A percentile compares a stretch with the other conserved stretches of the same genome.
Evolutionary conservation across 1,140 invertebrate species (phyloP).

Genomic region (Cecropterus lyciades): DNA sequence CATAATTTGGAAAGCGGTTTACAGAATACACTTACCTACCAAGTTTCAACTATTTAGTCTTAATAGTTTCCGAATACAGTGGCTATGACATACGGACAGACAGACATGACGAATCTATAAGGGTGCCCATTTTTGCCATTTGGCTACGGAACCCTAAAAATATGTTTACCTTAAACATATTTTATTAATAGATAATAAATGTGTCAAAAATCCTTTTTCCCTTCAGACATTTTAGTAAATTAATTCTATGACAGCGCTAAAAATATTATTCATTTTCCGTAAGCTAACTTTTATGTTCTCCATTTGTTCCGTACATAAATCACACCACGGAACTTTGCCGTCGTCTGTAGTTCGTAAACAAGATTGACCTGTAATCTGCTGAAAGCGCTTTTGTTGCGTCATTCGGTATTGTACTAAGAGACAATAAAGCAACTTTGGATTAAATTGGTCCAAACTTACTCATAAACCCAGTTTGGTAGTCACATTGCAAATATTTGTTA

Average conservation of each 20-base stretch:
- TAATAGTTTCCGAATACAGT: no score
- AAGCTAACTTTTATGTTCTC: constrained; percentile 3
- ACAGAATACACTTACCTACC: no score
- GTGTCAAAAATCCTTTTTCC: not conserved
- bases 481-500: constrained; percentile 54
- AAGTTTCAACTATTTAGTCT: no score
- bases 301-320: constrained; percentile 26
- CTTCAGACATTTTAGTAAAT: not conserved
- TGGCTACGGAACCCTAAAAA: no score
- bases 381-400: constrained; percentile 46
- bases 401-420: constrained; percentile 26
- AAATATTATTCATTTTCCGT: constrained; percentile 9
- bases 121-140: no score
- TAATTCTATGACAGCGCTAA: constrained; percentile 1
- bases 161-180: no score
- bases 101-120: no score
- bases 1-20: no score
- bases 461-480: constrained; percentile 23
- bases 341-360: constrained; percentile 39
- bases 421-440: constrained; percentile 41
- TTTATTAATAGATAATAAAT: no score
- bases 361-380: constrained; percentile 46
- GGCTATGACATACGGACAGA: no score
- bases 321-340: constrained; percentile 26
- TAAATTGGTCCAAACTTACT: constrained; percentile 40